phyloP scores from a whole-genome alignment of 2,113 vertebrate species.

The Alethe castanea region DNA sequence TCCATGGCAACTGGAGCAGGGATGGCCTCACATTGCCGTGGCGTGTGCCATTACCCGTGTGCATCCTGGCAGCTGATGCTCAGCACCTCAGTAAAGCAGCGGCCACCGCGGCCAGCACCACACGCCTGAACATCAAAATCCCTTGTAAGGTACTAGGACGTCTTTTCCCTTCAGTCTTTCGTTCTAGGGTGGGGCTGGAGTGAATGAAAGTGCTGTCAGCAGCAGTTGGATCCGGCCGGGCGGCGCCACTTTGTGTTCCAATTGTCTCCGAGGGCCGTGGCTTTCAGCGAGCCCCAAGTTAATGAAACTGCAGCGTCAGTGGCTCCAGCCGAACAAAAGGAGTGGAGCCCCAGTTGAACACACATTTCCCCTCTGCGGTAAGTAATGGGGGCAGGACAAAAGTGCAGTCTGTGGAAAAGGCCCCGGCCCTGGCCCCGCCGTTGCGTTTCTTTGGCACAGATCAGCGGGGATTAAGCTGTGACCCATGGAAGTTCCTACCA shows the following conservation, averaged over 20 bases:
- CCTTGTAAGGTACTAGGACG: not conserved
- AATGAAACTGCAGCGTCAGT: slow-evolving; percentile 24
- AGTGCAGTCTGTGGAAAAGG: slow-evolving; percentile 5
- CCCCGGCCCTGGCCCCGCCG: not conserved
- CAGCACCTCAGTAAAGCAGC: not conserved
- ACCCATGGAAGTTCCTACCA: slow-evolving; percentile 30
- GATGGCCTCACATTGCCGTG: not conserved
- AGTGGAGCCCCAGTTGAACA: not conserved
- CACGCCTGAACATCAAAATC: not conserved
- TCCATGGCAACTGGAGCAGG: not conserved
- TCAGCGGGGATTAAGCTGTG: slow-evolving; percentile 33
- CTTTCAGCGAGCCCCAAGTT: not conserved
- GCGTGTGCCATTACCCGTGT: not conserved
- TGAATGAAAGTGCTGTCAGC: not conserved
- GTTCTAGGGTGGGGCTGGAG: not conserved
- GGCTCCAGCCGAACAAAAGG: slow-evolving; percentile 26
- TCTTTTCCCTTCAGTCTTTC: not conserved
- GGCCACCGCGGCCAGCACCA: not conserved
- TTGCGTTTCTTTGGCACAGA: slow-evolving; percentile 14
- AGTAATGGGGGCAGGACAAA: not conserved
- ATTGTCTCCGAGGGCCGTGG: not conserved
- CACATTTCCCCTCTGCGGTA: not conserved
- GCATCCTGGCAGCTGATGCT: not conserved
- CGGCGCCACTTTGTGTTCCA: not conserved
- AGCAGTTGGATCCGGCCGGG: not conserved